Evolutionary conservation across 2,888 invertebrate species (phyloP), one percentile per base, ranked within the genome.

Genomic region (Drosophila infuscata): DNA sequence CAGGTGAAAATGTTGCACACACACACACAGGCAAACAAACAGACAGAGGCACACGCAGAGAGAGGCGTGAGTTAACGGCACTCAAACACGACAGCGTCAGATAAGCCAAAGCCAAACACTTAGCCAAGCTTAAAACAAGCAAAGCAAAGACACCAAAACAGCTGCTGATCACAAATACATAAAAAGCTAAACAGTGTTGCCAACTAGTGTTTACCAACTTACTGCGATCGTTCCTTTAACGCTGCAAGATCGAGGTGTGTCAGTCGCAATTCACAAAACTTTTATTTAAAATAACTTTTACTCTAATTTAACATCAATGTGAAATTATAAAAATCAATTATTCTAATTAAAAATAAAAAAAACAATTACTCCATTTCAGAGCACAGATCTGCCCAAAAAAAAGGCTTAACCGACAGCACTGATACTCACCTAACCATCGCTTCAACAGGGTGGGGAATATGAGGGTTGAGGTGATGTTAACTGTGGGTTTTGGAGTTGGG

Each of bases 1-100:
- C 87, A 87, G 87, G 87, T 87, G 87, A 88, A 87, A 89, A 81
- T 69, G 59, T 68, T 69, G 48, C 52, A 70, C 56, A 58, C 65
- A 41, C 72, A 64, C 48, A 46, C 68, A 53, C 30, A 33, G 25
- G 56, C 65, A 65, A 63, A 63, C 57, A 54, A 41, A 60, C 36
- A 60, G 60, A 73, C 77, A n/a, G 9, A 9, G 41, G n/a, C n/a
- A 41, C 41, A 41, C 9, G n/a, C 41, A 41, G 41, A 2, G 41
- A 41, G 8, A 77, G 81, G 83, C 71, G 78, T 75, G 65, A 59
- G 76, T 67, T 83, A 86, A 88, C 83, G 78, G 70, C 83, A 75
- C 62, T 56, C 70, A 61, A 67, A 70, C 76, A 81, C 86, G 88
- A 33, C 60, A 60, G 48, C 49, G 25, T 30, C 60, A 72, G 76